Percentiles rank a stretch among this genome's conserved stretches.
Evolutionary conservation across 2,797 vertebrate genomes (phyloP).

Genomic region (Anguilla pacifica): DNA sequence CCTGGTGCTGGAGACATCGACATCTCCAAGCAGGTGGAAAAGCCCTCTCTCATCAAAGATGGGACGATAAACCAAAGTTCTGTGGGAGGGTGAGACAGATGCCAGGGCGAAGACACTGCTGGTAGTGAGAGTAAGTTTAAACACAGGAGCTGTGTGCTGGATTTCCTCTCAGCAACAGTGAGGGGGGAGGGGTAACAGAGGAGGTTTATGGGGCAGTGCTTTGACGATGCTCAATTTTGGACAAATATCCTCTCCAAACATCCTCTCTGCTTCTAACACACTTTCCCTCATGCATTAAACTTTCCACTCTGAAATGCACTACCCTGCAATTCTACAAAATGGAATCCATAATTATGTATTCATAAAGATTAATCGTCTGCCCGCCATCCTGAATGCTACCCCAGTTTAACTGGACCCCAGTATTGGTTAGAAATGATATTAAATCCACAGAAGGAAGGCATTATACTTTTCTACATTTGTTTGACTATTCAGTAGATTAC

Average conservation of each 20-base stretch:
- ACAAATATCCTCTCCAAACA: background rate
- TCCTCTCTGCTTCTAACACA: background rate
- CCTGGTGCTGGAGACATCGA: no score
- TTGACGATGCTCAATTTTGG: background rate
- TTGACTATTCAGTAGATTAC: slow-evolving; percentile 4
- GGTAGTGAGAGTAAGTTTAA: background rate
- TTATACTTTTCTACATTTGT: slow-evolving; percentile 9
- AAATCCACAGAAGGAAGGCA: slow-evolving; percentile 12
- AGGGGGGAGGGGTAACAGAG: background rate
- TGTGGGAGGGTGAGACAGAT: slow-evolving; percentile 55
- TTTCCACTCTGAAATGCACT: background rate
- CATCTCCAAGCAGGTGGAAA: background rate
- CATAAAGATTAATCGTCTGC: background rate
- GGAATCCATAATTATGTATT: background rate
- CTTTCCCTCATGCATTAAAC: background rate
- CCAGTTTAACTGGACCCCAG: background rate
- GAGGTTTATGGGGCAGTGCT: background rate
- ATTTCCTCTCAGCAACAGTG: background rate
- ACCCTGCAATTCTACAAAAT: background rate
- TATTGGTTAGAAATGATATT: slow-evolving; percentile 27
- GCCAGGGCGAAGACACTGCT: slow-evolving; percentile 45
- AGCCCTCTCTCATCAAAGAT: background rate
- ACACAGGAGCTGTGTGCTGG: background rate
- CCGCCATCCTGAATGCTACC: background rate
- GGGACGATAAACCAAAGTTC: slow-evolving; percentile 7